Conservation (phyloP, 2,797 vertebrate genomes). For the Limnodromus scolopaceus region DNA sequence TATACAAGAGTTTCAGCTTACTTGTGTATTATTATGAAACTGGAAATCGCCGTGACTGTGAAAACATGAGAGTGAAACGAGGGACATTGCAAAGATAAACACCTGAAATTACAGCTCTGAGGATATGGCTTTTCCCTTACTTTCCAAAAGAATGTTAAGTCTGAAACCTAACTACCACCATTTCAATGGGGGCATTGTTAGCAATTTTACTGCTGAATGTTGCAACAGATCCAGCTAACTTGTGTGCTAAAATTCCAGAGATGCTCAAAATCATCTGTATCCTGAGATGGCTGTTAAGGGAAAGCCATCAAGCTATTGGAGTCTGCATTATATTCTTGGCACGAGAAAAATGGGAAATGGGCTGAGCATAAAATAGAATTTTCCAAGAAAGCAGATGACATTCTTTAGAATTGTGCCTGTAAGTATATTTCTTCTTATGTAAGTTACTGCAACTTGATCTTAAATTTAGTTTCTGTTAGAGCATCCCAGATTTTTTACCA, state of each 20-base stretch:
- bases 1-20: conserved; percentile 20
- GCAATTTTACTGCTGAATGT: conserved; percentile 3
- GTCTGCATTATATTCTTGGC: neutral
- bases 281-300: conserved; percentile 22
- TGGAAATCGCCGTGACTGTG: conserved; percentile 1
- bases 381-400: neutral
- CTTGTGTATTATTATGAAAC: conserved; percentile 30
- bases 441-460: neutral
- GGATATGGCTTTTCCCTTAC: neutral
- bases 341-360: neutral
- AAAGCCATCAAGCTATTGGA: conserved; percentile 3
- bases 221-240: conserved; percentile 2
- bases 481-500: neutral
- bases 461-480: neutral
- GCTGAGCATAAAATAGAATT: conserved; percentile 6
- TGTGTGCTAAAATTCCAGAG: conserved; percentile 39
- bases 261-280: conserved; percentile 24
- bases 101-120: conserved; percentile 43
- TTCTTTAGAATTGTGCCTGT: neutral
- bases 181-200: conserved; percentile 39
- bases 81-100: conserved; percentile 31
- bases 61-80: conserved; percentile 21
- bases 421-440: neutral
- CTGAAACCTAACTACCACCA: conserved; percentile 6
- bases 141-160: neutral